Base-by-base conservation (phyloP, 2,888 invertebrate species). In the Andrena flavipes region DNA sequence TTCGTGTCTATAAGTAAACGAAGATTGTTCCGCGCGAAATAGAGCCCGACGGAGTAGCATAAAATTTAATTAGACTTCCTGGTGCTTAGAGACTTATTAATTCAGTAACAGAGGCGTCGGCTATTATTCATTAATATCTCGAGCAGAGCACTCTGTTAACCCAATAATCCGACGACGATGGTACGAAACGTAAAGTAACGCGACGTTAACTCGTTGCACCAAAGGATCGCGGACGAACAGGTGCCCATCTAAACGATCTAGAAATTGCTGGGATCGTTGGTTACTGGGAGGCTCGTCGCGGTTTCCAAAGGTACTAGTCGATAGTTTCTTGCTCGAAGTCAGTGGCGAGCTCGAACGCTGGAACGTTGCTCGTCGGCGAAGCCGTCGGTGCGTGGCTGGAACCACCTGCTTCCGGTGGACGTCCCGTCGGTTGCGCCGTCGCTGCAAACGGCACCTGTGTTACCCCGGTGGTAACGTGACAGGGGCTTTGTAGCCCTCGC, bases 371-470 rank as follows among this genome's bases (percentile, higher is more conserved):
- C 79, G 81, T 60, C 76, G 70, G 86, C 78, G 78, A 79, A 89
- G 84, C 87, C 92, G 91, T 54, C 91, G 86, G 92, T 92, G 92
- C 92, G 88, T 92, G 89, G 90, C 92, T 91, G 92, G 91, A 92
- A 92, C 92, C 92, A 92, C 90, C 91, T 91, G 92, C 88, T 92
- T 92, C 92, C 92, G 91, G 91, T 90, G 83, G 86, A 76, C 65
- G 79, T 72, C 63, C 74, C 82, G 80, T 72, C 82, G 23, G 87
- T 87, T 88, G 71, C 77, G 70, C 20, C 80, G 85, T 48, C 69
- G 72, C 49, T 80, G 62, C 73, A 60, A 70, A 83, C 70, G 75
- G 67, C 76, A 87, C 87, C 87, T 83, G 78, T 78, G 74, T 67
- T 74, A 70, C 82, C 82, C 81, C 63, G 29, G 23, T 20, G 48